Evolutionary conservation across 2,888 invertebrate species (phyloP).

Genomic region (Auanema sp.): DNA sequence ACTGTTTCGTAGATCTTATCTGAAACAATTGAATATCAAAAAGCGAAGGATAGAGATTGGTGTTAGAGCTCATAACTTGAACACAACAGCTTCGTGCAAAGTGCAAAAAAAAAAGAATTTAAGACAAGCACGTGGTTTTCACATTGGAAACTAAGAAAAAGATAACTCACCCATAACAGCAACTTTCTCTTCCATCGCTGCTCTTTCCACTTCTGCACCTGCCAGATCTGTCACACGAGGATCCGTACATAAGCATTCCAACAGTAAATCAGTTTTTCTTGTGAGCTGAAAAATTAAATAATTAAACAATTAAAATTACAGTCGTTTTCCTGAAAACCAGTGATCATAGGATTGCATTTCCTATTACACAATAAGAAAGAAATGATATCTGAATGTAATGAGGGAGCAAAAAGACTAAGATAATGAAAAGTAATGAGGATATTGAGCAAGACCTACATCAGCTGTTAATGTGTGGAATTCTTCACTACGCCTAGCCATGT

Average conservation of each 20-base stretch:
- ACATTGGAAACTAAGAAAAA: background rate
- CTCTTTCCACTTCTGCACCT: slow-evolving; percentile 63
- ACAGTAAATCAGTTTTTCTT: slow-evolving; percentile 63
- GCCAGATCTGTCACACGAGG: slow-evolving; percentile 61
- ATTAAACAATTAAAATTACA: background rate
- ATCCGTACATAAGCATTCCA: slow-evolving; percentile 66
- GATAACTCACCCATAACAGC: slow-evolving; percentile 26
- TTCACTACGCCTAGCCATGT: slow-evolving; percentile 76
- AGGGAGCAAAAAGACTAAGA: background rate
- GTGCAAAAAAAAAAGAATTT: background rate
- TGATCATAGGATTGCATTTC: too few species aligned
- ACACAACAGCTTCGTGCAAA: background rate
- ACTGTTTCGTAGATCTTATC: slow-evolving; percentile 27
- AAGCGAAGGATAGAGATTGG: too few species aligned
- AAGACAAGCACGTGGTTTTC: background rate
- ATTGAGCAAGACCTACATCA: slow-evolving; percentile 68
- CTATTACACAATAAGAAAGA: too few species aligned
- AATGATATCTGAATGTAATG: too few species aligned
- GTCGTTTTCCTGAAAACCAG: background rate
- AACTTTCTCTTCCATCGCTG: slow-evolving; percentile 64
- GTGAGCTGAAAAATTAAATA: slow-evolving; percentile 61
- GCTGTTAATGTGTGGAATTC: slow-evolving; percentile 78
- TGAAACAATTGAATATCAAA: background rate
- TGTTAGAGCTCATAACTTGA: too few species aligned
- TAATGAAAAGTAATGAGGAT: too few species aligned